Base-by-base conservation (phyloP, 1,140 invertebrate species). In the Apis laboriosa region DNA sequence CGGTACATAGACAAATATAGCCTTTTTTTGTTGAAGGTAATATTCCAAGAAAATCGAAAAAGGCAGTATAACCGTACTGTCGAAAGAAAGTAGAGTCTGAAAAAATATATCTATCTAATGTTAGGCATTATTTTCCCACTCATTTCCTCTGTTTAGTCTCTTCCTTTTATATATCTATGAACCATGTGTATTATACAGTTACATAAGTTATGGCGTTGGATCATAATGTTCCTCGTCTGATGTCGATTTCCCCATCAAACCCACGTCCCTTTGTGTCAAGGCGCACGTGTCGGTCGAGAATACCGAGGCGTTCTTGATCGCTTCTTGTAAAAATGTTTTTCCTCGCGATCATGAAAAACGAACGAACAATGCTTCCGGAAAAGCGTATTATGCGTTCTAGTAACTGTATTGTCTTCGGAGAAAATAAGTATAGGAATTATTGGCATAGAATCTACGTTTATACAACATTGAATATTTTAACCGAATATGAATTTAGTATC, bases 201-300 rank as follows among this genome's bases (percentile, higher is more conserved):
- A 81, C 81, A 53, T 64, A 86, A 87, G 43, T 43, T 61, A 56
- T 70, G 73, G 56, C 70, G 71, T 75, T 63, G 43, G 70, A 53
- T 55, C 28, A n/a, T 13, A 24, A 72, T 51, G 43, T 77, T 58
- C 56, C 73, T 4, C 4, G 64, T 21, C 19, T 43, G 7, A 3
- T 1, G 60, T 68, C n/a, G 77, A 68, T 87, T 87, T 73, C 85
- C 74, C 60, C 68, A 61, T 84, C 70, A 34, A 72, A 66, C 85
- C 85, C 85, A 87, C 86, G 82, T 77, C 63, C 61, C 85, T 80
- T 87, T 87, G 85, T 80, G 66, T 76, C 17, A 43, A 15, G 55
- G 34, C 53, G 49, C 76, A 86, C 68, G 55, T 79, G 67, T 77
- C 76, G 56, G 28, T 24, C 24, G 51, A 73, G 60, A 73, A 74